phyloP scores from a whole-genome alignment of 2,888 invertebrate genomes.

The Leptinotarsa peninsularis region DNA sequence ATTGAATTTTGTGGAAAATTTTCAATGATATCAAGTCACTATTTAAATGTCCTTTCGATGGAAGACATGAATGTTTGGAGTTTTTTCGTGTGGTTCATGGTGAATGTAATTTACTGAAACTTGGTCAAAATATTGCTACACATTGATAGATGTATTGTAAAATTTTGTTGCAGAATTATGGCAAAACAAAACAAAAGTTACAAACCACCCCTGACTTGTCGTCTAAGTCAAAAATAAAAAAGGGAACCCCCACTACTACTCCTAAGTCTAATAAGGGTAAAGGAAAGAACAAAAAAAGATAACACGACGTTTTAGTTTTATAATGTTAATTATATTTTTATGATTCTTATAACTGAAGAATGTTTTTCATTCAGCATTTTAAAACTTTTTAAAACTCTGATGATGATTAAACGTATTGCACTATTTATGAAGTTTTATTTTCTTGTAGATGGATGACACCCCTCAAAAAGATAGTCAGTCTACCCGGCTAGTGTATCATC shows the following conservation, averaged over 20 bases:
- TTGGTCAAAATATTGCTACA: background rate
- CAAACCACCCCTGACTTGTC: conserved; percentile 33
- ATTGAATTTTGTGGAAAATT: too few relatives aligned
- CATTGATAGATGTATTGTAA: background rate
- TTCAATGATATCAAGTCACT: too few relatives aligned
- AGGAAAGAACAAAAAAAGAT: conserved; percentile 44
- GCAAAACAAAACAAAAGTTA: conserved; percentile 55
- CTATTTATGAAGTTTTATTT: conserved; percentile 30
- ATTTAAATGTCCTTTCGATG: too few relatives aligned
- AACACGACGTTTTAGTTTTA: conserved; percentile 7
- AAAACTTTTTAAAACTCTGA: too few relatives aligned
- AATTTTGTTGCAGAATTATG: conserved; percentile 56
- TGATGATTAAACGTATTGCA: background rate
- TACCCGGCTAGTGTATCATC: conserved; percentile 48
- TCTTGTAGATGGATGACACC: conserved; percentile 38
- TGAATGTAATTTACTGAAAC: too few relatives aligned
- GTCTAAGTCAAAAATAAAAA: conserved; percentile 10
- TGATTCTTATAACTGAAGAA: too few relatives aligned
- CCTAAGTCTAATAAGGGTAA: conserved; percentile 40
- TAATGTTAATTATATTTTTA: background rate
- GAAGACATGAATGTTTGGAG: too few relatives aligned
- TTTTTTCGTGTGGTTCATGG: too few relatives aligned
- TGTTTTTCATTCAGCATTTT: too few relatives aligned
- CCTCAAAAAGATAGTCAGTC: conserved; percentile 43
- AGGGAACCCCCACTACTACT: background rate